phyloP scores from a whole-genome alignment of 2,888 invertebrate species.

The Gymnocheta viridis region DNA sequence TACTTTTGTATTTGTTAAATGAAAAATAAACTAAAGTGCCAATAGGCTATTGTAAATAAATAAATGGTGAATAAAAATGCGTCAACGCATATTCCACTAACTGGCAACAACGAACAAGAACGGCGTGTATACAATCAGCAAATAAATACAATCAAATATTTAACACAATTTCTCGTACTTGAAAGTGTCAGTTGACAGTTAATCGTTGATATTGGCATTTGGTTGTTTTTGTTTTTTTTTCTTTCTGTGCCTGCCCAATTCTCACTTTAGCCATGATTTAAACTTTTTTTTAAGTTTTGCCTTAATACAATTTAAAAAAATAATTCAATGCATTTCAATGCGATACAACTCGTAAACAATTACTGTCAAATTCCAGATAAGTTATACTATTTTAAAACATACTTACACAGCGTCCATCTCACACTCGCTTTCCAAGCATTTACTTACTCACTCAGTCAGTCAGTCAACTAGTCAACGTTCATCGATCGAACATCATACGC shows the following conservation, averaged over 20 bases:
- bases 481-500: conserved; percentile 45
- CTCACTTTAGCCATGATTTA: conserved; percentile 47
- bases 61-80: conserved; percentile 63
- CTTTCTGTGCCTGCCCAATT: not conserved
- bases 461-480: not conserved
- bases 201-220: conserved; percentile 59
- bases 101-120: conserved; percentile 29
- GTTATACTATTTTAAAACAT: conserved; percentile 44
- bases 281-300: conserved; percentile 1
- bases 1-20: conserved; percentile 18
- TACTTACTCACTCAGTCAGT: conserved; percentile 35
- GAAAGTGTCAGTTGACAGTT: conserved; percentile 68
- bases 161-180: conserved; percentile 68
- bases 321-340: conserved; percentile 65
- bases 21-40: conserved; percentile 61
- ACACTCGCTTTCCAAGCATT: not conserved
- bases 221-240: conserved; percentile 14
- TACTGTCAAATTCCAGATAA: conserved; percentile 67
- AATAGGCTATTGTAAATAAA: conserved; percentile 65
- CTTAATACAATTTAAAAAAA: conserved; percentile 8
- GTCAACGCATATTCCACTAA: conserved; percentile 65
- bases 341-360: conserved; percentile 67
- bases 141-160: conserved; percentile 62
- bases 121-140: conserved; percentile 3
- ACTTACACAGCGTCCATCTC: conserved; percentile 5